Evolutionary conservation across 1,140 invertebrate genomes (phyloP).

Genomic region (Carposina sasakii): DNA sequence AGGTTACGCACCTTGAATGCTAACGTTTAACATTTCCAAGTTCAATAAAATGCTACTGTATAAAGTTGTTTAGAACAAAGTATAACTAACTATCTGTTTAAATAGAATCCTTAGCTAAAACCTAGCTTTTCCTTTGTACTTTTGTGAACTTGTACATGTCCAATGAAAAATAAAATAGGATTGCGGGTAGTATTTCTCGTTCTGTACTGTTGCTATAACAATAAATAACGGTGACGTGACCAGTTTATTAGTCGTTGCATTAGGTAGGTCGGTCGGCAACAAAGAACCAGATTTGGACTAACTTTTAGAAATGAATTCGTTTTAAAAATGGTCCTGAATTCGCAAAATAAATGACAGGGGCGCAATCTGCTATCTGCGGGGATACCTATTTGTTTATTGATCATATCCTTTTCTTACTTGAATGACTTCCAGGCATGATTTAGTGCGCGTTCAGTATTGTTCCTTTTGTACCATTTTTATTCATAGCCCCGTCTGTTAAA

Average conservation of each 20-base stretch:
- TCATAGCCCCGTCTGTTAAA: conserved; percentile 17
- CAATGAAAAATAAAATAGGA: conserved; percentile 38
- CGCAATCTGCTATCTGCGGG: conserved; percentile 36
- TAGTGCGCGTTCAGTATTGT: conserved; percentile 33
- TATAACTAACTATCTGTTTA: no score
- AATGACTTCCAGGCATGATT: conserved; percentile 54
- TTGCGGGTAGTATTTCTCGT: conserved; percentile 42
- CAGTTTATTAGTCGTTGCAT: conserved; percentile 60
- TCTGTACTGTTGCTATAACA: conserved; percentile 53
- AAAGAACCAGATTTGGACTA: conserved; percentile 37
- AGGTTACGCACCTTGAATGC: no score
- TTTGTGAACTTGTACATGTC: no score
- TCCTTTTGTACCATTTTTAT: conserved; percentile 30
- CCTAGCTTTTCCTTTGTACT: no score
- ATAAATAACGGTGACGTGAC: conserved; percentile 68
- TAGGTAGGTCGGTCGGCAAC: conserved; percentile 38
- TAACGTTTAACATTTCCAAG: no score
- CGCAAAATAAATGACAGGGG: conserved; percentile 36
- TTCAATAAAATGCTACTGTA: no score
- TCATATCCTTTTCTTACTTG: conserved; percentile 51
- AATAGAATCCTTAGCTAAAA: no score
- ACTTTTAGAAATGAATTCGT: conserved; percentile 31
- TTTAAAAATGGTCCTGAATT: conserved; percentile 34
- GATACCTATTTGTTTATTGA: conserved; percentile 56
- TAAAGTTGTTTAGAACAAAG: no score